These are phyloP conservation scores for Notarius quadriscutis DNA, from an alignment of 2,113 vertebrate genomes.

Conservation along the genomic window DNA sequence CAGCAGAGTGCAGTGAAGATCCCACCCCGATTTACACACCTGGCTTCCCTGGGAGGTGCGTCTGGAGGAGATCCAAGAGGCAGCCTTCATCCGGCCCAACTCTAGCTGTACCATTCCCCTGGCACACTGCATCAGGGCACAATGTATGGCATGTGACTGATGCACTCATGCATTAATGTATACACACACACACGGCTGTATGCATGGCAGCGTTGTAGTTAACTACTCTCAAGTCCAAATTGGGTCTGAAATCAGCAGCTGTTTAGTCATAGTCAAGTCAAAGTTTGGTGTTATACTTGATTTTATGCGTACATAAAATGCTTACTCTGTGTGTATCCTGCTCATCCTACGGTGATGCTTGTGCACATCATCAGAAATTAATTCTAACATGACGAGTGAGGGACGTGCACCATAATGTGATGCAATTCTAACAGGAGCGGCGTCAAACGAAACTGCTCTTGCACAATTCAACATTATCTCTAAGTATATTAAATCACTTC, in stretches of 20 bases:
- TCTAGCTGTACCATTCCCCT: constrained; percentile 88
- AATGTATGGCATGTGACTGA: neutral
- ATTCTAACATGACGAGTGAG: neutral
- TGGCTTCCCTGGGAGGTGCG: constrained; percentile 80
- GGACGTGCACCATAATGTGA: neutral
- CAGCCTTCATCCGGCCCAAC: constrained; percentile 86
- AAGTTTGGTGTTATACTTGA: neutral
- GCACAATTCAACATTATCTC: neutral
- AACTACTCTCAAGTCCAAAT: neutral
- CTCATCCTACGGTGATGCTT: neutral
- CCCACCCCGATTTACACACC: constrained; percentile 69
- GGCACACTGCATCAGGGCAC: constrained; percentile 78
- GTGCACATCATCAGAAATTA: neutral
- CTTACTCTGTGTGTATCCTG: neutral
- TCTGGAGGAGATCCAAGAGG: constrained; percentile 83
- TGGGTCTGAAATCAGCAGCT: neutral
- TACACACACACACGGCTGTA: neutral
- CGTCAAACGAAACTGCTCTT: neutral
- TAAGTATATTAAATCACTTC: neutral
- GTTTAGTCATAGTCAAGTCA: neutral
- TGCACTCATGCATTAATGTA: neutral
- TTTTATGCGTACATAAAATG: neutral
- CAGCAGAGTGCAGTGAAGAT: constrained; percentile 13
- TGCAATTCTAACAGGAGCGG: neutral
- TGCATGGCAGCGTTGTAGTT: neutral